phyloP scores from a whole-genome alignment of 2,888 invertebrate species.

The Netelia fuscicornis region DNA sequence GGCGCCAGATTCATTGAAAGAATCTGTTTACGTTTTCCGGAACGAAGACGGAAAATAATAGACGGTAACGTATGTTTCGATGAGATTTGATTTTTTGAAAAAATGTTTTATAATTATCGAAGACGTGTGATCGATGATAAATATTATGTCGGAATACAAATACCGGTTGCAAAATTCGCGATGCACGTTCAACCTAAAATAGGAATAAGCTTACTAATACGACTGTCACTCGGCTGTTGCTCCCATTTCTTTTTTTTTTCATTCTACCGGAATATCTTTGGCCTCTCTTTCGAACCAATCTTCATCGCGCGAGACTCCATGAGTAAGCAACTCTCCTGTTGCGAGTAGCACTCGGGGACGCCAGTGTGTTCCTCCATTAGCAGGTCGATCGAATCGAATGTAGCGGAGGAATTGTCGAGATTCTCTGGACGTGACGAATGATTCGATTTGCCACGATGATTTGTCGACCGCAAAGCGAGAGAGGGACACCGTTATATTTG shows the following conservation, averaged over 20 bases:
- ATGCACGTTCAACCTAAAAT: too few species aligned
- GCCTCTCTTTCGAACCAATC: slow-evolving; percentile 10
- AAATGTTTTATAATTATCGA: too few species aligned
- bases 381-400: slow-evolving; percentile 48
- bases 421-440: slow-evolving; percentile 64
- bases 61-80: too few species aligned
- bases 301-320: slow-evolving; percentile 1
- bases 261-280: slow-evolving; percentile 5
- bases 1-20: too few species aligned
- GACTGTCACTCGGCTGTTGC: neutral
- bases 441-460: slow-evolving; percentile 77
- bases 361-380: slow-evolving; percentile 11
- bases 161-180: too few species aligned
- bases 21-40: too few species aligned
- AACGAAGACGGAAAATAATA: too few species aligned
- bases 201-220: neutral
- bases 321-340: slow-evolving; percentile 39
- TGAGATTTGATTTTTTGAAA: too few species aligned
- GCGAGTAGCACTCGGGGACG: slow-evolving; percentile 1
- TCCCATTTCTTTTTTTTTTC: slow-evolving; percentile 1
- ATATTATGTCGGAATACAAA: too few species aligned
- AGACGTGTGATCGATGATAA: too few species aligned
- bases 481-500: slow-evolving; percentile 78
- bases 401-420: slow-evolving; percentile 28
- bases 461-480: slow-evolving; percentile 75